phyloP scores from a whole-genome alignment of 2,888 invertebrate species.

The Idaea straminata region DNA sequence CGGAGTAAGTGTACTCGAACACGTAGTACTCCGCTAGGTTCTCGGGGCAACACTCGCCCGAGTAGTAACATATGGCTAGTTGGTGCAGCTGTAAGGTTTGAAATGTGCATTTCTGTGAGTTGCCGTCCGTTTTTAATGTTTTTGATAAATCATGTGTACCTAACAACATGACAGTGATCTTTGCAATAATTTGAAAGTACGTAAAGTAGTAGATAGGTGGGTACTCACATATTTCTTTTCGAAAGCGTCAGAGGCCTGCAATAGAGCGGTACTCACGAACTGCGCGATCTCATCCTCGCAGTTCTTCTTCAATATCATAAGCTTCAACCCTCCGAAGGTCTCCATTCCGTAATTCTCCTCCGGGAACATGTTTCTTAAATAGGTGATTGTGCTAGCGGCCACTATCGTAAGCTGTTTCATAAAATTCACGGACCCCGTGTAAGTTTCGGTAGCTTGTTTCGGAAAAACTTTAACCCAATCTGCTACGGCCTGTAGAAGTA shows the following conservation, averaged over 20 bases:
- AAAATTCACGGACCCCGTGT: slow-evolving; percentile 60
- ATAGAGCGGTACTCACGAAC: slow-evolving; percentile 54
- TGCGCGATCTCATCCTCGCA: slow-evolving; percentile 59
- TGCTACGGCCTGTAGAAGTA: slow-evolving; percentile 40
- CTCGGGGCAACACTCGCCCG: slow-evolving; percentile 50
- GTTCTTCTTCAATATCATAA: slow-evolving; percentile 55
- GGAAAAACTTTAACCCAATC: slow-evolving; percentile 63
- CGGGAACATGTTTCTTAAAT: slow-evolving; percentile 54
- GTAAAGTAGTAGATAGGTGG: not conserved
- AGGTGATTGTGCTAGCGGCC: slow-evolving; percentile 60
- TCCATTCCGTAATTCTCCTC: slow-evolving; percentile 53
- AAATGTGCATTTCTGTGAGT: slow-evolving; percentile 7
- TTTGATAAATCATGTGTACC: too few species aligned
- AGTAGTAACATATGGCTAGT: slow-evolving; percentile 65
- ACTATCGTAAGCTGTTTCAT: slow-evolving; percentile 66
- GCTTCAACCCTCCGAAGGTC: slow-evolving; percentile 47
- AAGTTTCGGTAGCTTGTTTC: slow-evolving; percentile 54
- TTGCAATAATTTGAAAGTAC: not conserved
- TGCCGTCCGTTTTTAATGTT: too few species aligned
- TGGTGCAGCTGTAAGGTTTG: slow-evolving; percentile 56
- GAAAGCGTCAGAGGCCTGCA: slow-evolving; percentile 64
- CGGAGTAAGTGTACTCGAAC: slow-evolving; percentile 57
- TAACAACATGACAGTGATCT: not conserved
- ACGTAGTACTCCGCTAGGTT: slow-evolving; percentile 60
- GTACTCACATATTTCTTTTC: slow-evolving; percentile 68